Percentiles rank a stretch among this genome's conserved stretches.
Evolutionary conservation across 2,888 invertebrate genomes (phyloP).

Genomic region (Eulithis prunata): DNA sequence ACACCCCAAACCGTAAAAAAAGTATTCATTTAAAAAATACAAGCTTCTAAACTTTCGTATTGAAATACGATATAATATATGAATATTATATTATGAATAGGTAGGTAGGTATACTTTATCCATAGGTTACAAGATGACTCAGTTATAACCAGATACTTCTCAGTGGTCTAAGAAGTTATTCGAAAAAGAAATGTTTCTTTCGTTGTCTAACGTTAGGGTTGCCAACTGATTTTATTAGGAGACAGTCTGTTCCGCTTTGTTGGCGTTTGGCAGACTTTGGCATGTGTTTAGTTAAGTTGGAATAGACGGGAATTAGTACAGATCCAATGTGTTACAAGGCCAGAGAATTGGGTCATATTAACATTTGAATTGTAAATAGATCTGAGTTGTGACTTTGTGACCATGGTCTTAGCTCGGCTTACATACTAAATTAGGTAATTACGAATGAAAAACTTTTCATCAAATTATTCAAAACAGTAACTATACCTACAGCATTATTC

Average conservation of each 20-base stretch:
- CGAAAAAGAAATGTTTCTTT: slow-evolving; percentile 2
- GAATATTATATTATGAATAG: no score
- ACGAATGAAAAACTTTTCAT: no score
- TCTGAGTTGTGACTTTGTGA: neutral
- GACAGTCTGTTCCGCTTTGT: slow-evolving; percentile 27
- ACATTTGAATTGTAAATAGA: slow-evolving; percentile 5
- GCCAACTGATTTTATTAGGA: slow-evolving; percentile 35
- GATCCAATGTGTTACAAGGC: slow-evolving; percentile 26
- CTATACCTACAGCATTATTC: no score
- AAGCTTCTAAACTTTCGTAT: no score
- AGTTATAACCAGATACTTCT: neutral
- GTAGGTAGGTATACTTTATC: no score
- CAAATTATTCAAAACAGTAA: no score
- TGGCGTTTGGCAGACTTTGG: slow-evolving; percentile 27
- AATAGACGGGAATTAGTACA: slow-evolving; percentile 13
- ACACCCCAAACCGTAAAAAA: no score
- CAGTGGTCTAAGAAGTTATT: slow-evolving; percentile 1
- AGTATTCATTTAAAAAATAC: no score
- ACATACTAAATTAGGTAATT: no score
- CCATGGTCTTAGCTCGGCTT: no score
- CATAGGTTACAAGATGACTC: no score
- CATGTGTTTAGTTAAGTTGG: slow-evolving; percentile 29
- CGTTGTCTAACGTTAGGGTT: slow-evolving; percentile 23
- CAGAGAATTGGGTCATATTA: slow-evolving; percentile 22
- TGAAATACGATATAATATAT: no score